Conservation (phyloP, 1,140 invertebrate species). For the Polypedilum pembai region DNA sequence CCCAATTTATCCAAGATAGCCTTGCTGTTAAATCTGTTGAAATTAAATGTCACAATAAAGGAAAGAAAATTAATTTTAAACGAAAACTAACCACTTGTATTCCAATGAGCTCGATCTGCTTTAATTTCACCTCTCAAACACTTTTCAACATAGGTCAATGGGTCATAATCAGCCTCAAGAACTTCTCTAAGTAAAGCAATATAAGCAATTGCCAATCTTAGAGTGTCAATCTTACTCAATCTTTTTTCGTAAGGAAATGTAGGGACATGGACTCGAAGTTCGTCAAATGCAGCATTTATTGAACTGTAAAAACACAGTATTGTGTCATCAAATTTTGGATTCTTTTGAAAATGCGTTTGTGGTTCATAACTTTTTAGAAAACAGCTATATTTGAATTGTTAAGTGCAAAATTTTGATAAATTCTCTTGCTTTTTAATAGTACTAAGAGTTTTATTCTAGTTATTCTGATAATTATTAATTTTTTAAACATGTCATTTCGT, state of each 20-base stretch:
- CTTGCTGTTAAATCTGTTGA: slow-evolving; percentile 86
- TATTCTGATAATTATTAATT: too few relatives aligned
- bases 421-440: too few relatives aligned
- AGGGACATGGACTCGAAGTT: slow-evolving; percentile 87
- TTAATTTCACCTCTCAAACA: slow-evolving; percentile 82
- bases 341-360: too few relatives aligned
- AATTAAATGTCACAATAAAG: slow-evolving; percentile 38
- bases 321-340: too few relatives aligned
- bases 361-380: too few relatives aligned
- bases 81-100: slow-evolving; percentile 77
- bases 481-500: too few relatives aligned
- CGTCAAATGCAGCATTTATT: slow-evolving; percentile 98
- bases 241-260: slow-evolving; percentile 98
- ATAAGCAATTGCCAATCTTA: slow-evolving; percentile 92
- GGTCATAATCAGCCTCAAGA: slow-evolving; percentile 82
- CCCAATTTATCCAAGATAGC: slow-evolving; percentile 98
- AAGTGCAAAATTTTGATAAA: too few relatives aligned
- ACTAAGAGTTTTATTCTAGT: too few relatives aligned
- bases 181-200: slow-evolving; percentile 89
- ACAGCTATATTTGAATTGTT: too few relatives aligned
- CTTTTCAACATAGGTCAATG: slow-evolving; percentile 87
- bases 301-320: slow-evolving; percentile 80
- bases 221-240: slow-evolving; percentile 93
- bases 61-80: slow-evolving; percentile 30
- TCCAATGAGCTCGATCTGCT: slow-evolving; percentile 83